Evolutionary conservation across 2,888 invertebrate genomes (phyloP).

Genomic region (Melanargia galathea): DNA sequence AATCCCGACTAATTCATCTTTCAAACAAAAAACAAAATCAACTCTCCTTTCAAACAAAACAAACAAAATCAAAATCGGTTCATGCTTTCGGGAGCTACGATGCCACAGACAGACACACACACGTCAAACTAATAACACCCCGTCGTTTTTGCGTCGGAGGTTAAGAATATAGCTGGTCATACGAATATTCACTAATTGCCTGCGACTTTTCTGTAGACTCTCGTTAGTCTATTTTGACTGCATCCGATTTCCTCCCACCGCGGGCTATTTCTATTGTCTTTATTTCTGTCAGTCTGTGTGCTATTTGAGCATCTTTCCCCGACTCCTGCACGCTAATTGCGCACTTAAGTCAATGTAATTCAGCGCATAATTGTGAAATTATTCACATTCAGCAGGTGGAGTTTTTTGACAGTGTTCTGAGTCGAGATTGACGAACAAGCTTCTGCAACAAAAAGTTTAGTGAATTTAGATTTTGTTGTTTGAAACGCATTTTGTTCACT

Average conservation of each 20-base stretch:
- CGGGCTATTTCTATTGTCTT: constrained; percentile 37
- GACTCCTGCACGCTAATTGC: constrained; percentile 31
- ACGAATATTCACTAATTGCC: not conserved
- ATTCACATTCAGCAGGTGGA: constrained; percentile 23
- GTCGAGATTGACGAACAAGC: constrained; percentile 27
- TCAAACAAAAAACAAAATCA: too few relatives aligned
- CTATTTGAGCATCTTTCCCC: constrained; percentile 22
- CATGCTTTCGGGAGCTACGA: too few relatives aligned
- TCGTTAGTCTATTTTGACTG: constrained; percentile 24
- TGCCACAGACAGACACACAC: too few relatives aligned
- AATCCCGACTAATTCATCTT: too few relatives aligned
- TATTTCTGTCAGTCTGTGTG: constrained; percentile 34
- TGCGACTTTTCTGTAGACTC: not conserved
- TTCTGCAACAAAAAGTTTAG: not conserved
- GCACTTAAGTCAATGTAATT: constrained; percentile 28
- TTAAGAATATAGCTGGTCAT: too few relatives aligned
- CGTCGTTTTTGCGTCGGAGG: too few relatives aligned
- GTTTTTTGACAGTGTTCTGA: constrained; percentile 6
- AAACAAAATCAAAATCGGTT: too few relatives aligned
- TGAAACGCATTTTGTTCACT: not conserved
- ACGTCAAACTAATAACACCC: too few relatives aligned
- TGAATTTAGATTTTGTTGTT: constrained; percentile 3
- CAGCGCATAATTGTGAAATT: constrained; percentile 27
- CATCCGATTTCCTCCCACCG: constrained; percentile 28
- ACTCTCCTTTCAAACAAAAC: too few relatives aligned